Evolutionary conservation across 2,888 invertebrate species (phyloP), one percentile per base, ranked within the genome.

Genomic region (Trypoxylon attenuatum): DNA sequence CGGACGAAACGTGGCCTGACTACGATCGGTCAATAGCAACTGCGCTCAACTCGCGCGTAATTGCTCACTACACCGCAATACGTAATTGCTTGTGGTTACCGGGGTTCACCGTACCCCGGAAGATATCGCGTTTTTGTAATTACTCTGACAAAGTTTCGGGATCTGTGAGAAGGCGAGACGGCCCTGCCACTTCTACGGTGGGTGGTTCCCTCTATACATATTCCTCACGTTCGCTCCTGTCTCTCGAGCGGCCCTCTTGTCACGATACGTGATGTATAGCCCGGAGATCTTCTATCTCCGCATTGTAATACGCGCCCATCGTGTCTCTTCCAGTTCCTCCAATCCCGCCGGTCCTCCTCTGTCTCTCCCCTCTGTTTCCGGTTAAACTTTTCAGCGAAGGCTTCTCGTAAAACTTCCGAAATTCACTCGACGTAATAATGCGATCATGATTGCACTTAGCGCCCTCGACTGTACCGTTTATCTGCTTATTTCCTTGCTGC

Each of bases 211-310:
- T 27, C 27, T 27, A 6, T 27, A 6, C n/a, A 1, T 27, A 6
- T 27, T n/a, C n/a, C 27, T 27, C 2, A 6, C 29, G 10, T 49
- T 52, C 41, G 33, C 10, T n/a, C n/a, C 21, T 46, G 29, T 46
- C 43, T 29, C 25, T 21, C 42, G 27, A 27, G 29, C 39, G 46
- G 10, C 51, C 5, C 47, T 49, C 68, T 71, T 55, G 71, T 79
- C 78, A 76, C 76, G 76, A 79, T 80, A 73, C 60, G 53, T 71
- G 70, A 77, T 77, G 61, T 69, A 78, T 66, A 64, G 51, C 75
- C n/a, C 69, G 59, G 60, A 73, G 78, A 77, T 79, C 51, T 60
- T 73, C 66, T 71, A 80, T 78, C 79, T 73, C 25, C 59, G 67
- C 58, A 71, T 70, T 72, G 58, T 66, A 78, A 76, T 69, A 73